phyloP scores from a whole-genome alignment of 2,797 vertebrate genomes.

The Labeo calbasu region DNA sequence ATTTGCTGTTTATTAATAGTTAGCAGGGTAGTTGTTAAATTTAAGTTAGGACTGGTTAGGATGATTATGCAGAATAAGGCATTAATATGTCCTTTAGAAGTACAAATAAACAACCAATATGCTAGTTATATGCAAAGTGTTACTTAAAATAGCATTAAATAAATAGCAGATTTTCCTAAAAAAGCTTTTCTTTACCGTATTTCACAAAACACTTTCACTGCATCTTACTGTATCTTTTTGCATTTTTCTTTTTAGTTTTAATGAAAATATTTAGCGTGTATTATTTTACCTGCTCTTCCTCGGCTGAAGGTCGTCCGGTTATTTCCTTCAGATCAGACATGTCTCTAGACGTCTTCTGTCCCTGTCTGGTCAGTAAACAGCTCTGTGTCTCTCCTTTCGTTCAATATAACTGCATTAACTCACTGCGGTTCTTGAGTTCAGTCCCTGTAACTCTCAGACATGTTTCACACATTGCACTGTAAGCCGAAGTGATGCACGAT shows the following conservation, averaged over 20 bases:
- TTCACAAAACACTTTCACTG: too few relatives aligned
- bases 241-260: neutral
- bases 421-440: neutral
- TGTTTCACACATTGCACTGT: neutral
- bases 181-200: too few relatives aligned
- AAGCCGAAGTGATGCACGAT: neutral
- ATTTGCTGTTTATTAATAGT: neutral
- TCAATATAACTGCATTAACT: neutral
- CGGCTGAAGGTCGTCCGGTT: conserved; percentile 27
- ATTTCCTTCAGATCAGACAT: conserved; percentile 52
- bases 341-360: neutral
- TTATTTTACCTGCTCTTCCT: neutral
- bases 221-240: too few relatives aligned
- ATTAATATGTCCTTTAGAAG: neutral
- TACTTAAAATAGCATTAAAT: too few relatives aligned
- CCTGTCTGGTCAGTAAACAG: neutral
- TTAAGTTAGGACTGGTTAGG: too few relatives aligned
- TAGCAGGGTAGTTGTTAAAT: too few relatives aligned
- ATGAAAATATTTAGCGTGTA: neutral
- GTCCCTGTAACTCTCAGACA: neutral
- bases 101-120: neutral
- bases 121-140: neutral
- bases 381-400: neutral
- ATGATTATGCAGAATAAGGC: too few relatives aligned
- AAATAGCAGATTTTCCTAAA: too few relatives aligned